These are phyloP conservation scores for Pinctada fucata DNA, from an alignment of 2,888 invertebrate genomes.

Conservation along the genomic window DNA sequence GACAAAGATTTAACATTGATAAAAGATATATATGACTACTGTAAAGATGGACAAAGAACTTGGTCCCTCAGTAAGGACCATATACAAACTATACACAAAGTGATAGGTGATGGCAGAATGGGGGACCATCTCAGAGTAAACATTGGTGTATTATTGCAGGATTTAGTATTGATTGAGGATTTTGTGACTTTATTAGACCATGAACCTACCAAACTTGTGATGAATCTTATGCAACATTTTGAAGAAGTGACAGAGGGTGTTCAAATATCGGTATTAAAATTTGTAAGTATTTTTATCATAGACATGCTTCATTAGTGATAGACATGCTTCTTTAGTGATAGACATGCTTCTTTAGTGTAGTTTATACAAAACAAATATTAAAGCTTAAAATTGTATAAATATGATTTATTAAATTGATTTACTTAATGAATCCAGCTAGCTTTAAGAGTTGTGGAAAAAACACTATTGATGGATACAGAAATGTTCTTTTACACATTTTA, in stretches of 20 bases:
- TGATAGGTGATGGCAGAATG: constrained; percentile 47
- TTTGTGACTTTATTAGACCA: constrained; percentile 50
- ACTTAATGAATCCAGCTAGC: too few species aligned
- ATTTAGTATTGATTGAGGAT: constrained; percentile 49
- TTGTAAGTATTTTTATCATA: constrained; percentile 44
- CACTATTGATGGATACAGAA: too few species aligned
- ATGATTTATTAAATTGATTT: too few species aligned
- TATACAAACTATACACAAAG: constrained; percentile 48
- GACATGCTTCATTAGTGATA: neutral
- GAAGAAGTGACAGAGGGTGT: constrained; percentile 42
- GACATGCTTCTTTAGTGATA: neutral
- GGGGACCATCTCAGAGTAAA: constrained; percentile 32
- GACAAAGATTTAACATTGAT: constrained; percentile 37
- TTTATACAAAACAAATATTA: too few species aligned
- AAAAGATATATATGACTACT: constrained; percentile 54
- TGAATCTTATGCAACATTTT: constrained; percentile 50
- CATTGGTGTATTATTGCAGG: constrained; percentile 48
- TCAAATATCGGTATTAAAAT: constrained; percentile 47
- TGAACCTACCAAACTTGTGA: constrained; percentile 53
- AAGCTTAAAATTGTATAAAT: too few species aligned
- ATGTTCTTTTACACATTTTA: too few species aligned
- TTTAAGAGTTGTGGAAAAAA: too few species aligned
- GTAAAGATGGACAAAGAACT: constrained; percentile 36
- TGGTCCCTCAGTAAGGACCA: constrained; percentile 60
- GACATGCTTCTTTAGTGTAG: too few species aligned